Base-by-base conservation (phyloP, 2,113 vertebrate species). In the Rhabdomys dilectus region DNA sequence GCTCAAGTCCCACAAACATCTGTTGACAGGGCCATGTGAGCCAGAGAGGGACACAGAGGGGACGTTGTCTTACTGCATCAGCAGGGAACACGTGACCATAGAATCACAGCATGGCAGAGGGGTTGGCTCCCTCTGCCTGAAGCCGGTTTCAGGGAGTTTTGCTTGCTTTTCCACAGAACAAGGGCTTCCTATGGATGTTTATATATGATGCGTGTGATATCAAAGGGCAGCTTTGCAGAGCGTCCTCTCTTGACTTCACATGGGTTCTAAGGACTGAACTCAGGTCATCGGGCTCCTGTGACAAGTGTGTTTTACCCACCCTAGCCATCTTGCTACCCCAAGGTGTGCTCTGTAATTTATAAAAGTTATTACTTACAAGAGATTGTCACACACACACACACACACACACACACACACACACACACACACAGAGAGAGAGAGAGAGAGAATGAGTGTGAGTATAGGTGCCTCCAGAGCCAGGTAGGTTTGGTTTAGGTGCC, bases 121-220 rank as follows among this genome's bases (percentile, higher is more conserved):
- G 64, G 60, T 48, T 5, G 81, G 81, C 39, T 48, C 45, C 2
- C 31, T 60, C 68, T 12, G 2, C 13, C 21, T 1, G 22, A 64
- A 53, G 17, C 0, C 73, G 0, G 62, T 48, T 15, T 29, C 0
- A 0, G 48, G 66, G 17, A 22, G 64, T 6, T 53, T 24, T 13
- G 34, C 36, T n/a, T 13, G 3, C 29, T 13, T 1, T 19, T 62
- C 53, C 15, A 0, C 62, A 19, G 36, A 48, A 75, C 4, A 10
- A 3, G 39, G 9, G 7, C 16, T n/a, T n/a, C 29, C 42, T 45
- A 10, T 19, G n/a, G 15, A 62, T 31, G n/a, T 3, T 64, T 17
- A 24, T 42, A 17, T 45, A 26, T 3, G 39, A 31, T 76, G 73
- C 3, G 42, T 42, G 8, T 10, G 39, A 3, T 19, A 29, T 36